phyloP scores from a whole-genome alignment of 64 coral and sea anemone genomes.

The Cladopsammia gracilis region DNA sequence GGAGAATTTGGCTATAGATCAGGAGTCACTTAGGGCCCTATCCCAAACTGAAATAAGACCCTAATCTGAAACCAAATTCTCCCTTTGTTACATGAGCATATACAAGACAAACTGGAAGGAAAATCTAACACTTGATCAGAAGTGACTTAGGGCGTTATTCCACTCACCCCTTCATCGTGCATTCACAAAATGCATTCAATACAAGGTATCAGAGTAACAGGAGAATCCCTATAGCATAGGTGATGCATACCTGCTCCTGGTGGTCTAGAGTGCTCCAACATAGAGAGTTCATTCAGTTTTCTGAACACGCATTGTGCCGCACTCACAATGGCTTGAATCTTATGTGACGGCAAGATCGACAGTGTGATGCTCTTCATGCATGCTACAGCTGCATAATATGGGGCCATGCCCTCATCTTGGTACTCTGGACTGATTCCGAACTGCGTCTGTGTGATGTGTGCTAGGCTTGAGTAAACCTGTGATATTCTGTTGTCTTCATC shows the following conservation, averaged over 20 bases:
- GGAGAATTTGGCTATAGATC: too few species aligned
- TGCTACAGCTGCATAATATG: slow-evolving; percentile 78
- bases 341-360: slow-evolving; percentile 76
- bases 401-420: slow-evolving; percentile 60
- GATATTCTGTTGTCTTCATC: slow-evolving; percentile 78
- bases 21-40: too few species aligned
- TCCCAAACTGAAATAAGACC: too few species aligned
- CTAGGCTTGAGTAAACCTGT: slow-evolving; percentile 63
- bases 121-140: too few species aligned
- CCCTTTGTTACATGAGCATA: too few species aligned
- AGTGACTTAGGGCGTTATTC: too few species aligned
- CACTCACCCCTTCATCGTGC: too few species aligned
- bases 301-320: slow-evolving; percentile 86
- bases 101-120: too few species aligned
- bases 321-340: slow-evolving; percentile 81
- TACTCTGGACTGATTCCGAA: slow-evolving; percentile 73
- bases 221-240: background rate
- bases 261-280: slow-evolving; percentile 39
- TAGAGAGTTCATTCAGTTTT: slow-evolving; percentile 81
- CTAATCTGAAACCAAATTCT: too few species aligned
- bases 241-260: slow-evolving; percentile 81
- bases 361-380: slow-evolving; percentile 71
- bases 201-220: too few species aligned
- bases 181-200: too few species aligned
- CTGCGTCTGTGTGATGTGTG: slow-evolving; percentile 69